Evolutionary conservation across 2,113 vertebrate genomes (phyloP).

Genomic region (Eptesicus fuscus): DNA sequence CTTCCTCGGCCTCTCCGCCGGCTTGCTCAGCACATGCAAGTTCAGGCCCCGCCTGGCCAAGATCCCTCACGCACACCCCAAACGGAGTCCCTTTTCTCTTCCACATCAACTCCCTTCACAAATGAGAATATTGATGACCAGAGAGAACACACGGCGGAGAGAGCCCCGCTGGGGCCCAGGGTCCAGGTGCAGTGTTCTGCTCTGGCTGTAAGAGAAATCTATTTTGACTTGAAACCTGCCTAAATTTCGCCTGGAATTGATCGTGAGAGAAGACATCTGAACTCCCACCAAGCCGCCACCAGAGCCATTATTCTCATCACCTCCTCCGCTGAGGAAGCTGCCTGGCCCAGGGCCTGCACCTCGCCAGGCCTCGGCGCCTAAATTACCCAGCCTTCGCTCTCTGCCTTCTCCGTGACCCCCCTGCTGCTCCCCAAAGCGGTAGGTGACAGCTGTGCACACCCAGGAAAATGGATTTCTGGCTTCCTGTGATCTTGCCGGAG

Average conservation of each 20-base stretch:
- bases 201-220: slow-evolving; percentile 41
- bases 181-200: slow-evolving; percentile 17
- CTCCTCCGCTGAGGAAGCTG: slow-evolving; percentile 7
- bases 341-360: neutral
- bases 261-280: slow-evolving; percentile 62
- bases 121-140: neutral
- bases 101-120: neutral
- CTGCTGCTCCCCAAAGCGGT: neutral
- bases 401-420: slow-evolving; percentile 40
- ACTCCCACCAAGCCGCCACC: slow-evolving; percentile 40
- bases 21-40: no score
- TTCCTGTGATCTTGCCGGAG: neutral
- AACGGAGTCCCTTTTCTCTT: neutral
- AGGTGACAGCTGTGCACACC: slow-evolving; percentile 56
- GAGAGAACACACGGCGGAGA: neutral
- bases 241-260: slow-evolving; percentile 66
- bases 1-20: no score
- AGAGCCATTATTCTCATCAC: slow-evolving; percentile 48
- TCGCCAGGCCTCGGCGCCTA: neutral
- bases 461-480: slow-evolving; percentile 53
- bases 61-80: rapidly evolving
- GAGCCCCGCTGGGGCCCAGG: neutral
- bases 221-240: slow-evolving; percentile 58
- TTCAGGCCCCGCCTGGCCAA: neutral
- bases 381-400: slow-evolving; percentile 48